These are phyloP conservation scores for Tragelaphus eurycerus DNA, from an alignment of 2,797 vertebrate genomes.

Conservation along the genomic window DNA sequence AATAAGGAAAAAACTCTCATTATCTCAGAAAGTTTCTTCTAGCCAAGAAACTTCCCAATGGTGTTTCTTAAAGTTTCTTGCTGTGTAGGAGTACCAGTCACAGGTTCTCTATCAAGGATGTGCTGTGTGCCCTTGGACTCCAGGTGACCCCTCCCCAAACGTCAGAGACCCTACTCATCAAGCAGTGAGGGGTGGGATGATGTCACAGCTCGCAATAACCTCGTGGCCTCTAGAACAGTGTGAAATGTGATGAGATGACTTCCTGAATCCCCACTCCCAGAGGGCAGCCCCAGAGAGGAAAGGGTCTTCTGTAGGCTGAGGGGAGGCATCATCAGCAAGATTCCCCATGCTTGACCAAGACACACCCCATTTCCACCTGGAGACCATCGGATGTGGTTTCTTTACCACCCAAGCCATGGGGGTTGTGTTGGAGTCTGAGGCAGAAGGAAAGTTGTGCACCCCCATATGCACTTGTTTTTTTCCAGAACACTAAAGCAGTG, in stretches of 20 bases:
- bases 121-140: not conserved
- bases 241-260: not conserved
- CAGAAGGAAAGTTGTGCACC: not conserved
- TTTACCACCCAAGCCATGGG: not conserved
- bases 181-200: not conserved
- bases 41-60: not conserved
- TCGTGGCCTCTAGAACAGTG: not conserved
- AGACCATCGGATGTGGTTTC: not conserved
- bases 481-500: not conserved
- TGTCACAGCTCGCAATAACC: not conserved
- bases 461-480: not conserved
- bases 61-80: not conserved
- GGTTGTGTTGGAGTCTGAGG: not conserved
- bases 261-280: not conserved
- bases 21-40: not conserved
- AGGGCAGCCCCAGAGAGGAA: not conserved
- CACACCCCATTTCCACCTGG: not conserved
- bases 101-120: not conserved
- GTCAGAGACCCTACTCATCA: not conserved
- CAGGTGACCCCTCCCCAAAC: not conserved
- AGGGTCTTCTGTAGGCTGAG: not conserved
- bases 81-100: not conserved
- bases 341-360: not conserved
- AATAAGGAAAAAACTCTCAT: not conserved
- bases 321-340: not conserved